A percentile compares a stretch with the other conserved stretches of the same genome.
Conservation (phyloP, 2,797 vertebrate genomes). For the Syngnathus rostellatus region DNA sequence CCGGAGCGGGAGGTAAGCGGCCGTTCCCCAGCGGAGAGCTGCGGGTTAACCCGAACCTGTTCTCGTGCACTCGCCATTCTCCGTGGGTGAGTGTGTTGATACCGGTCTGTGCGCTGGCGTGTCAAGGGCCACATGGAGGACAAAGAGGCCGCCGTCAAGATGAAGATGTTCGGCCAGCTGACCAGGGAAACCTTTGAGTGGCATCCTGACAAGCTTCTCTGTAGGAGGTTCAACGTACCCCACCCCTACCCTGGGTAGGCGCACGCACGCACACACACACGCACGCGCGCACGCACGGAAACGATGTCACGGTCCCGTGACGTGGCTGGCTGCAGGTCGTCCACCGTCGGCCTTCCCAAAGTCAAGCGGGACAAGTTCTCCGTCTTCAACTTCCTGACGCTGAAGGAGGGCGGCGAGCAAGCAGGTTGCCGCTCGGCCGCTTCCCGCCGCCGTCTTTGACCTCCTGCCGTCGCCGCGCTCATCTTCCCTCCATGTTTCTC, state of each 20-base stretch:
- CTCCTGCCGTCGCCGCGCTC: background rate
- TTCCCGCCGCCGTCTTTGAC: background rate
- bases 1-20: constrained; percentile 77
- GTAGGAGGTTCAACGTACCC: constrained; percentile 90
- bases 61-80: too few species aligned
- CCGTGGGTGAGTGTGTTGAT: too few species aligned
- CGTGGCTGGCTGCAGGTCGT: constrained; percentile 64
- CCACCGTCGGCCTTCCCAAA: constrained; percentile 79
- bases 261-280: constrained; percentile 6
- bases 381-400: constrained; percentile 88
- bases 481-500: background rate
- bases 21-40: too few species aligned
- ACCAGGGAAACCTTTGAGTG: constrained; percentile 88
- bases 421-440: constrained; percentile 25
- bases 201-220: constrained; percentile 89
- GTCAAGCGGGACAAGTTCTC: constrained; percentile 94
- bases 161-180: constrained; percentile 94
- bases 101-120: background rate
- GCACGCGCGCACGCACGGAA: constrained; percentile 1
- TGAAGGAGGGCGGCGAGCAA: constrained; percentile 56
- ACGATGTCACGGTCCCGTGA: constrained; percentile 1
- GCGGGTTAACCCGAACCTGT: too few species aligned
- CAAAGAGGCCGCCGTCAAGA: constrained; percentile 81
- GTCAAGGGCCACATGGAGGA: constrained; percentile 75
- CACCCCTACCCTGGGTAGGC: constrained; percentile 84